Conservation (phyloP, 2,888 invertebrate species). For the Dorcus parallelipipedus region DNA sequence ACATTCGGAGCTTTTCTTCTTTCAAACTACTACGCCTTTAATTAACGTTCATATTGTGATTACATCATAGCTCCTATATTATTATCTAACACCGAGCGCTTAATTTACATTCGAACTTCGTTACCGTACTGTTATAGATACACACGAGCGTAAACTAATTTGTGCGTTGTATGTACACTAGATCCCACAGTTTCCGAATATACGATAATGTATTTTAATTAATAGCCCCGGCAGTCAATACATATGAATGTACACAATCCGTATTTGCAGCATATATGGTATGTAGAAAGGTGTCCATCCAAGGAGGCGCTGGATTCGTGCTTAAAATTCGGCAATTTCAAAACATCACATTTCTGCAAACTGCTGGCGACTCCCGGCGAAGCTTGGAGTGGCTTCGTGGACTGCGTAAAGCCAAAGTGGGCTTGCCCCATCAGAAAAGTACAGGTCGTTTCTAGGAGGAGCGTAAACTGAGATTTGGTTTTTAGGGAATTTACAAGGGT, state of each 20-base stretch:
- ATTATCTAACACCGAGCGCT: neutral
- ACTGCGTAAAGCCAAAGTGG: constrained; percentile 10
- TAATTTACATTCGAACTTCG: neutral
- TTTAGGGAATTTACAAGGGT: constrained; percentile 7
- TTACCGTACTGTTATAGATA: no score
- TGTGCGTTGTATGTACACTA: no score
- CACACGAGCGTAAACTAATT: no score
- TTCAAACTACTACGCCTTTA: no score
- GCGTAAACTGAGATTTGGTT: neutral
- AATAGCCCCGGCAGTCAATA: neutral
- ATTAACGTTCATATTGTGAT: neutral
- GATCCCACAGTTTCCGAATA: no score
- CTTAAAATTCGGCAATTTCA: constrained; percentile 10
- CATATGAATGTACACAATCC: neutral
- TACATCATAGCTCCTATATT: neutral
- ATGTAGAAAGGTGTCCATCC: constrained; percentile 11
- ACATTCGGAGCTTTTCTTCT: no score
- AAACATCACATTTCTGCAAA: constrained; percentile 11
- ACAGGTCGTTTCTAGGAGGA: neutral
- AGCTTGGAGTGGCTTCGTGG: constrained; percentile 11
- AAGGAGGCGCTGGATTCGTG: constrained; percentile 16
- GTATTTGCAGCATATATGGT: constrained; percentile 15
- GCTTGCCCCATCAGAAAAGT: constrained; percentile 19
- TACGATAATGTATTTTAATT: no score
- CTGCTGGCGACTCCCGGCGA: constrained; percentile 1